Evolutionary conservation across 2,113 vertebrate species (phyloP).

Genomic region (Sminthopsis crassicaudata): DNA sequence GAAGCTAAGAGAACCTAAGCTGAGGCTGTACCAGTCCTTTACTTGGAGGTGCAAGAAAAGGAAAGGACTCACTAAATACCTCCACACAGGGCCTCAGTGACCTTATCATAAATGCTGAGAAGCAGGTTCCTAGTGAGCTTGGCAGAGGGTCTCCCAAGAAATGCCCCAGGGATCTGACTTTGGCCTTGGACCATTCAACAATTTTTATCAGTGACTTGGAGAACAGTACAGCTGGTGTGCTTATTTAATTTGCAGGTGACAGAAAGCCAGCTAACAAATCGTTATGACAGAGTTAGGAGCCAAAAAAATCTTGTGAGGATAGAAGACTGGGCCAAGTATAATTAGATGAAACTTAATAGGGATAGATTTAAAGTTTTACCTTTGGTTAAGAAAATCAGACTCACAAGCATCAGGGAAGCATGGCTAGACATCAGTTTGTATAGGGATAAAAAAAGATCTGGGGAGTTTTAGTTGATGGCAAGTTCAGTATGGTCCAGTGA

Average conservation of each 20-base stretch:
- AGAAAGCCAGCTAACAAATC: background rate
- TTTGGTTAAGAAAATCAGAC: background rate
- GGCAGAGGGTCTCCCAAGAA: background rate
- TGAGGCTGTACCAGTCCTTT: background rate
- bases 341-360: background rate
- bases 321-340: background rate
- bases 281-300: background rate
- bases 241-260: background rate
- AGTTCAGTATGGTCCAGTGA: background rate
- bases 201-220: constrained; percentile 2
- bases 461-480: background rate
- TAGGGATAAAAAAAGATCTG: background rate
- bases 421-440: background rate
- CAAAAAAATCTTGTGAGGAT: background rate
- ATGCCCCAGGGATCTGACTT: background rate
- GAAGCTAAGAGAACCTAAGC: background rate
- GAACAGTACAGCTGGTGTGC: background rate
- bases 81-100: background rate
- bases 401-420: background rate
- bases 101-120: background rate
- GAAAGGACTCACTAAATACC: background rate
- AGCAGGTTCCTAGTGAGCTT: background rate
- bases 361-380: background rate
- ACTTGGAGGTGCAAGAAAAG: background rate
- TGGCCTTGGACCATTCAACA: background rate